phyloP scores from a whole-genome alignment of 1,140 invertebrate species.

The Galleria mellonella region DNA sequence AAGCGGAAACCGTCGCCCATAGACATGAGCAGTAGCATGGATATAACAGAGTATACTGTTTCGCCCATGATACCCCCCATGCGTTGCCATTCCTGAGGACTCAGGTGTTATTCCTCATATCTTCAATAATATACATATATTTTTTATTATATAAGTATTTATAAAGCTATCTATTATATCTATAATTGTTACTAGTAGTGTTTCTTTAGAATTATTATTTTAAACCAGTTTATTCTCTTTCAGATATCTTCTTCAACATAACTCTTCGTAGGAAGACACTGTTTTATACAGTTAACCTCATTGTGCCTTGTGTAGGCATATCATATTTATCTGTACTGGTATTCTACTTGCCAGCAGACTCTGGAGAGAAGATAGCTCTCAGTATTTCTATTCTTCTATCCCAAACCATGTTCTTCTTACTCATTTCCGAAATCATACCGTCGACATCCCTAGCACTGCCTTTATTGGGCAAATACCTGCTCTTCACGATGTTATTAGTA shows the following conservation, averaged over 20 bases:
- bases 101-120: no score
- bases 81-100: no score
- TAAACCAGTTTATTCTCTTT: slow-evolving; percentile 28
- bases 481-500: slow-evolving; percentile 99
- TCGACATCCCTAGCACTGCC: slow-evolving; percentile 98
- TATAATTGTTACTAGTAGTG: no score
- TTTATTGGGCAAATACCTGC: slow-evolving; percentile 96
- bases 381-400: slow-evolving; percentile 99
- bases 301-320: slow-evolving; percentile 95
- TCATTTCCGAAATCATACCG: slow-evolving; percentile 98
- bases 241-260: slow-evolving; percentile 99
- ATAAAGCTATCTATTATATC: no score
- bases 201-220: no score
- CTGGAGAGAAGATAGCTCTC: slow-evolving; percentile 98
- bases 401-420: slow-evolving; percentile 98
- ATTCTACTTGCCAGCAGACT: slow-evolving; percentile 98
- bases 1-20: no score
- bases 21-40: no score
- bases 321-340: slow-evolving; percentile 94
- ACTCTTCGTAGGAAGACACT: slow-evolving; percentile 95
- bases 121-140: no score
- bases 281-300: slow-evolving; percentile 97
- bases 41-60: no score
- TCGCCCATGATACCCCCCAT: no score
- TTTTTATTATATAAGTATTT: no score